phyloP scores from a whole-genome alignment of 2,797 vertebrate genomes.

The Cygnus olor region DNA sequence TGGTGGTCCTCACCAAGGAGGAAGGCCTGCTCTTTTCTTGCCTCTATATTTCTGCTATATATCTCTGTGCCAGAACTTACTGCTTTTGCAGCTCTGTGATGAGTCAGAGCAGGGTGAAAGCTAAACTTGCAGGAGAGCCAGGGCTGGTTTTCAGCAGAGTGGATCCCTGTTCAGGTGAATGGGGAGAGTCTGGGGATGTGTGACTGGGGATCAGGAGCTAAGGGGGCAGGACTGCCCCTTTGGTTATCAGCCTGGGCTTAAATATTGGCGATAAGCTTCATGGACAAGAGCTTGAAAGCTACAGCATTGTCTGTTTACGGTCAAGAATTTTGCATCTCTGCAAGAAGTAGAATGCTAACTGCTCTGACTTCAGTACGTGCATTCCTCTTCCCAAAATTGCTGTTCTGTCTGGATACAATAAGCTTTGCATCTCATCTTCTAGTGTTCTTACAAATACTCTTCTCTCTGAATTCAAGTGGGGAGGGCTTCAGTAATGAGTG shows the following conservation, averaged over 20 bases:
- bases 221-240: not conserved
- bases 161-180: not conserved
- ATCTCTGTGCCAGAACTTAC: not conserved
- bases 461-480: not conserved
- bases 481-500: not conserved
- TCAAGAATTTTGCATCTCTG: not conserved
- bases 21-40: not conserved
- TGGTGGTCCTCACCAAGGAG: not conserved
- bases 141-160: not conserved
- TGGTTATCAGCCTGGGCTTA: not conserved
- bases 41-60: fast-evolving
- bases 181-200: not conserved
- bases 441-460: not conserved
- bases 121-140: not conserved
- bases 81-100: not conserved
- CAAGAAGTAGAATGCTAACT: not conserved
- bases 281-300: not conserved
- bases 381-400: not conserved
- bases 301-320: not conserved
- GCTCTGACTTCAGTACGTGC: not conserved
- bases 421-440: not conserved
- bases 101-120: not conserved
- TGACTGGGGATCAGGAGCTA: not conserved
- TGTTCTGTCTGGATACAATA: not conserved
- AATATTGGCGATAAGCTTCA: not conserved